Evolutionary conservation across 1,140 invertebrate genomes (phyloP), one percentile per base, ranked within the genome.

Genomic region (Nasonia longicornis): DNA sequence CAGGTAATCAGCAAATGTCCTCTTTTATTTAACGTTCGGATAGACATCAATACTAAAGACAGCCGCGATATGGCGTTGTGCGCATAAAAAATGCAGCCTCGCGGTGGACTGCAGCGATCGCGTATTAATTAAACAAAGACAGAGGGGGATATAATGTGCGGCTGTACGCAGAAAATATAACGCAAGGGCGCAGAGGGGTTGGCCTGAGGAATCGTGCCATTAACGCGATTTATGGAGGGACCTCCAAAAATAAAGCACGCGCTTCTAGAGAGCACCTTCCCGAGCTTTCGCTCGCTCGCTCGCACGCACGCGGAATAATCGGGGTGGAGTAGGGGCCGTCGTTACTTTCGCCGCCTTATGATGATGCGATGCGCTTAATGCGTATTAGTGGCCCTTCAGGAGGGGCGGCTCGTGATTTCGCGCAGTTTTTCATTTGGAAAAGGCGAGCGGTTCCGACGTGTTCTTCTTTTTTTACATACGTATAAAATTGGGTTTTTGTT

Each of bases 151-250:
- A 38, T 26, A 31, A 71, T n/a, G 29, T 6, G 48, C 20, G 45
- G 69, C 0, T 42, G 6, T 64, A 42, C 29, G 12, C 16, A 31
- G 10, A 52, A 42, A 42, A 42, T 42, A 42, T 42, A 42, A 42
- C 38, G 38, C 38, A 26, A 26, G 31, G 31, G 4, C 6, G 38
- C 38, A 42, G 38, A 42, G 38, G 14, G 8, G 22, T 66, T 16
- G 81, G 73, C 85, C 83, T 85, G 83, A 87, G 87, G 86, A 87
- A 85, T 87, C 83, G 83, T 83, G 72, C 84, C 84, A 88, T 88
- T 87, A 88, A 85, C 81, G 76, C 80, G 87, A 88, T 88, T 87
- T 87, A 88, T 85, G 78, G 77, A 58, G 67, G 79, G 76, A 72
- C 81, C 29, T 66, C 82, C 79, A 83, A 79, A 86, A 86, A 87